Evolutionary conservation across 2,888 invertebrate genomes (phyloP), one percentile per base, ranked within the genome.

Genomic region (Scaptomyza parva): DNA sequence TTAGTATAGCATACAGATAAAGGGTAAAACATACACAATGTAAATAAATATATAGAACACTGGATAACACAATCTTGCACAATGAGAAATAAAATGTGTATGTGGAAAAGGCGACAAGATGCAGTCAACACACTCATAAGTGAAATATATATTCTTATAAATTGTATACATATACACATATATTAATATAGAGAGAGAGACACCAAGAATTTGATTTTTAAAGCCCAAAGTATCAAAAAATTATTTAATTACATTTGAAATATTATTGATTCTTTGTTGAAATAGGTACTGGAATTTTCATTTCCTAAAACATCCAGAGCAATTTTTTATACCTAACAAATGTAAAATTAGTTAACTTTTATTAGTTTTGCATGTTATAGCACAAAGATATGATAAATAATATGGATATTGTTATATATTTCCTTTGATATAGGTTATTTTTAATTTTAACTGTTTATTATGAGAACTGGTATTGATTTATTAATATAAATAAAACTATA

Each of bases 251-350:
- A 70, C 76, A 69, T 80, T 76, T 70, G 35, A 62, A 51, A 40
- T 70, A 59, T 70, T 58, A 61, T 68, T 62, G 54, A 67, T 76
- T 76, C 50, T 59, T 70, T 63, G 67, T 57, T 70, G 70, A 45
- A 58, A 66, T 44, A 59, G 66, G 76, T 65, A 61, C 52, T 63
- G 57, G 55, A 43, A 59, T 62, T 65, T 73, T 57, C 69, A 67
- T 58, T 65, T 62, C 78, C 68, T 65, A 66, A 45, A 45, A 57
- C 45, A 72, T 78, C 79, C 78, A 67, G 67, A 60, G 62, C 60
- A 72, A 72, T 47, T 78, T 64, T 75, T 75, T 52, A 64, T 64
- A 78, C 78, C 78, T 78, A 78, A 78, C 76, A 66, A 78, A 28
- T 28, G 28, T 76, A 78, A 40, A 78, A 77, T 77, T 65, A 47